phyloP scores from a whole-genome alignment of 2,113 vertebrate genomes.

The Callipepla californica region DNA sequence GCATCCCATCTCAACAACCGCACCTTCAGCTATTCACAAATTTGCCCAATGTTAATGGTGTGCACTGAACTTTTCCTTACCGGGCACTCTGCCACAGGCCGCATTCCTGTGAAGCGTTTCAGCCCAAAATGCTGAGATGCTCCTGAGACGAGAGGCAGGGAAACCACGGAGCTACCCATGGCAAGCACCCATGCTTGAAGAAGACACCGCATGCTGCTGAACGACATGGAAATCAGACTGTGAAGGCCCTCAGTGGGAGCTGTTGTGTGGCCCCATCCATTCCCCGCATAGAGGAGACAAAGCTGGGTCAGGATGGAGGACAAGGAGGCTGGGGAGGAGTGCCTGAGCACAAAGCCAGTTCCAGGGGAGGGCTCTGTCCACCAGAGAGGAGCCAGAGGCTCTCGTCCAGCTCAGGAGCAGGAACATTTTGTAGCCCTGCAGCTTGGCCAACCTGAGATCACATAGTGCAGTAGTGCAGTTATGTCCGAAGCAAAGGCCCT shows the following conservation, averaged over 20 bases:
- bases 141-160: not conserved
- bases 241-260: not conserved
- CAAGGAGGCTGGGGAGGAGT: not conserved
- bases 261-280: not conserved
- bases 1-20: accelerated
- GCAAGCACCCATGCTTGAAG: not conserved
- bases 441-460: not conserved
- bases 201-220: accelerated
- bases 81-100: not conserved
- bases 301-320: constrained; percentile 4
- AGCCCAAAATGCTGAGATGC: accelerated
- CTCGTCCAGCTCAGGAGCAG: not conserved
- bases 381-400: not conserved
- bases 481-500: not conserved
- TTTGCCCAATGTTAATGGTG: not conserved
- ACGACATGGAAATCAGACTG: not conserved
- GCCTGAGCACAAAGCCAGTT: not conserved
- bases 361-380: accelerated
- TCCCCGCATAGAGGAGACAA: constrained; percentile 29
- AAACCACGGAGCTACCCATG: accelerated
- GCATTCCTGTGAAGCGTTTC: not conserved
- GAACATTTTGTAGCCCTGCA: not conserved
- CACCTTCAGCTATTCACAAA: not conserved
- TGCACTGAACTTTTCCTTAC: not conserved
- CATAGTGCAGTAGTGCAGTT: not conserved